Evolutionary conservation across 2,888 invertebrate genomes (phyloP).

Genomic region (Aricia artaxerxes): DNA sequence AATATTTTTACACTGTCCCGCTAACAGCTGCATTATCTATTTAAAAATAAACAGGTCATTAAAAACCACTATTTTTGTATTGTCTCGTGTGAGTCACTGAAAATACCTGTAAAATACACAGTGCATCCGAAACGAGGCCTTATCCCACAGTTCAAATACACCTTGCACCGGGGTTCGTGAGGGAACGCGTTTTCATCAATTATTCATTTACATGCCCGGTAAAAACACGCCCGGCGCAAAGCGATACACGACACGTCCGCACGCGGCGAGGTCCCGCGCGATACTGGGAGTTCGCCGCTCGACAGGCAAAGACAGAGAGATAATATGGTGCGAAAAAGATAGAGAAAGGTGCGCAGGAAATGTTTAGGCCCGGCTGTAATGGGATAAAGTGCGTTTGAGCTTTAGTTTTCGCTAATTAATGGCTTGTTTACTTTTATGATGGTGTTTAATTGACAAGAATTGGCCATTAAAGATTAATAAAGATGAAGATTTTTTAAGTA

Average conservation of each 20-base stretch:
- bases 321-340: constrained; percentile 53
- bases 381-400: constrained; percentile 67
- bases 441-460: constrained; percentile 29
- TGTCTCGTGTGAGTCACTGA: background rate
- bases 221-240: constrained; percentile 62
- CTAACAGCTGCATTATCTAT: constrained; percentile 4
- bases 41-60: constrained; percentile 12
- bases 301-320: constrained; percentile 53
- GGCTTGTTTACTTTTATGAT: constrained; percentile 42
- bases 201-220: constrained; percentile 67
- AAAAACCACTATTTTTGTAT: constrained; percentile 2
- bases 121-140: constrained; percentile 57
- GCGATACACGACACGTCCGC: constrained; percentile 50
- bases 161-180: constrained; percentile 46
- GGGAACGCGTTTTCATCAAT: constrained; percentile 59
- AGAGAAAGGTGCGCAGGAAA: constrained; percentile 75
- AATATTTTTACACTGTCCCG: background rate
- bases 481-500: background rate
- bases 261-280: constrained; percentile 59
- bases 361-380: constrained; percentile 74
- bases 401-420: constrained; percentile 49
- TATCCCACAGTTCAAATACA: constrained; percentile 52
- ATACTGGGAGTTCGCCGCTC: constrained; percentile 63
- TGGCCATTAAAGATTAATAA: background rate
- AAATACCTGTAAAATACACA: constrained; percentile 46